phyloP scores from a whole-genome alignment of 2,797 vertebrate species.

The Aythya fuligula region DNA sequence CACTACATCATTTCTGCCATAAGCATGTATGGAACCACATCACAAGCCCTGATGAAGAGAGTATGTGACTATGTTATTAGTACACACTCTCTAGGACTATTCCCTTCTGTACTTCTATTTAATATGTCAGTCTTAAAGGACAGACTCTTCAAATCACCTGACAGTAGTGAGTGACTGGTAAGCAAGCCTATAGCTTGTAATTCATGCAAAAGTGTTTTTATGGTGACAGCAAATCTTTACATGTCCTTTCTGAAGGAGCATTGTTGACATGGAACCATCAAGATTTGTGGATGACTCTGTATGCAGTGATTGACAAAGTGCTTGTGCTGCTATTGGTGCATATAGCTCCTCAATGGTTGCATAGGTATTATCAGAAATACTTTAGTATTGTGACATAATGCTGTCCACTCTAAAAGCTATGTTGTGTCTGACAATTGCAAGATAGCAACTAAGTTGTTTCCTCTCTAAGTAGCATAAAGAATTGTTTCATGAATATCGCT shows the following conservation, averaged over 20 bases:
- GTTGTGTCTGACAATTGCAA: neutral
- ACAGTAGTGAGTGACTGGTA: slow-evolving; percentile 46
- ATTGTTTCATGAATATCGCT: neutral
- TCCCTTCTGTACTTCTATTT: slow-evolving; percentile 20
- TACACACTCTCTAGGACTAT: neutral
- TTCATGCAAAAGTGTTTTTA: slow-evolving; percentile 56
- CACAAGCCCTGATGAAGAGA: neutral
- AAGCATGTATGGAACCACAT: neutral
- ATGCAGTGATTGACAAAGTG: slow-evolving; percentile 54
- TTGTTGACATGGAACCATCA: slow-evolving; percentile 49
- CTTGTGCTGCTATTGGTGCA: slow-evolving; percentile 36
- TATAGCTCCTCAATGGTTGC: neutral
- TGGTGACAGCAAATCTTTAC: slow-evolving; percentile 67
- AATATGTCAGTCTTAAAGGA: slow-evolving; percentile 36
- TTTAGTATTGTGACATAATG: slow-evolving; percentile 32
- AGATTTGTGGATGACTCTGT: slow-evolving; percentile 48
- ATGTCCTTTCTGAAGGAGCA: neutral
- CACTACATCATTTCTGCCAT: neutral
- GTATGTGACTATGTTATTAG: neutral
- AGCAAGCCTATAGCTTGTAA: slow-evolving; percentile 54
- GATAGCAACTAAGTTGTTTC: neutral
- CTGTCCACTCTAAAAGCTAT: neutral
- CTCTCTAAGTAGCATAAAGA: neutral
- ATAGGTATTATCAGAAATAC: slow-evolving; percentile 22
- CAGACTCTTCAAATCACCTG: slow-evolving; percentile 53